Percentiles rank a stretch among this genome's conserved stretches.
Evolutionary conservation across 2,888 invertebrate species (phyloP).

Genomic region (Rotaria sp.): DNA sequence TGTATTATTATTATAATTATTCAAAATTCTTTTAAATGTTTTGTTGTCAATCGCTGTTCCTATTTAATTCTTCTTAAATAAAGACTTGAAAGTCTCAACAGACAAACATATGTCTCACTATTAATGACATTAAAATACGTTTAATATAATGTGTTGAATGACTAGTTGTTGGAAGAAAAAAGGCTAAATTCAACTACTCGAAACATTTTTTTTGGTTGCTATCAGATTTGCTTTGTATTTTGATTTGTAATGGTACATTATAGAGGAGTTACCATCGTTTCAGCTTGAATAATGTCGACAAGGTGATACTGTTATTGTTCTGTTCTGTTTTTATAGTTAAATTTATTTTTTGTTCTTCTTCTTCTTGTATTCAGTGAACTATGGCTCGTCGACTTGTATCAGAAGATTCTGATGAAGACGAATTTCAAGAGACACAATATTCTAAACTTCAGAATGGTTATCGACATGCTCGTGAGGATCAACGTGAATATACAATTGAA

Average conservation of each 20-base stretch:
- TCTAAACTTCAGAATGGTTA: conserved; percentile 8
- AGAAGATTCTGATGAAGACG: background rate
- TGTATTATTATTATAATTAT: background rate
- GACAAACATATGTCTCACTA: too few species aligned
- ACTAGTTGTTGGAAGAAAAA: too few species aligned
- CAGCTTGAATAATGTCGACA: background rate
- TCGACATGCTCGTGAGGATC: conserved; percentile 16
- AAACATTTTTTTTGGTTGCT: too few species aligned
- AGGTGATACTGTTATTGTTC: background rate
- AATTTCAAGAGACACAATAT: background rate
- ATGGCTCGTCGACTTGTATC: background rate
- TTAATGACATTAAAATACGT: too few species aligned
- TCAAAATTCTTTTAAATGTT: too few species aligned
- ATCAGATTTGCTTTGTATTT: too few species aligned
- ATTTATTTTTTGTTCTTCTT: background rate
- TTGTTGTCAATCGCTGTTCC: too few species aligned
- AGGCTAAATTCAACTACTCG: too few species aligned
- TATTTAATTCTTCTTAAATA: too few species aligned
- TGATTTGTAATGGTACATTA: background rate
- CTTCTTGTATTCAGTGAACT: background rate
- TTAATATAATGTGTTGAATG: too few species aligned
- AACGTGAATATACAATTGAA: conserved; percentile 20
- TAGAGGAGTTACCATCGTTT: conserved; percentile 16
- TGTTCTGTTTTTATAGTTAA: background rate
- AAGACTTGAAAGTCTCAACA: too few species aligned